These are phyloP conservation scores for Drosophila melanosoma DNA, from an alignment of 2,888 invertebrate species.

Conservation along the genomic window DNA sequence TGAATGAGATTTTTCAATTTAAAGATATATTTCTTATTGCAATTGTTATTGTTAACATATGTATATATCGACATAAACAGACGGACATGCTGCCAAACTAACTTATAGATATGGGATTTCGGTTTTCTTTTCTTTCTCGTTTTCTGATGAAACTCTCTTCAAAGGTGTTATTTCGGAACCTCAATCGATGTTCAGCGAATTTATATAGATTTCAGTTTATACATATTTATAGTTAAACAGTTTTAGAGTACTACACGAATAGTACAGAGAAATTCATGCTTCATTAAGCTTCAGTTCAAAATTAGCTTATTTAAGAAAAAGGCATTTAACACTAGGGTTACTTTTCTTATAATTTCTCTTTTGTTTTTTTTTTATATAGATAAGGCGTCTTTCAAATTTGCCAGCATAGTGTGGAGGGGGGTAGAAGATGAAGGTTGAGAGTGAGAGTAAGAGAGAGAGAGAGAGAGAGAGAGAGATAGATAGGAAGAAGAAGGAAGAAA, in stretches of 20 bases:
- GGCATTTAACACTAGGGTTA: conserved; percentile 36
- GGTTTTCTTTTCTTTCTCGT: not conserved
- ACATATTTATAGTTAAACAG: conserved; percentile 30
- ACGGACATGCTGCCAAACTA: not conserved
- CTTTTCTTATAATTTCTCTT: conserved; percentile 2
- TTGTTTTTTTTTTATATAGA: conserved; percentile 25
- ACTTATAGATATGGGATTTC: not conserved
- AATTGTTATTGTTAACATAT: not conserved
- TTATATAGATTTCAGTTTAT: conserved; percentile 22
- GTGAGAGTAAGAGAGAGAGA: not conserved
- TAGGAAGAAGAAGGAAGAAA: not conserved
- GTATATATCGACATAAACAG: not conserved
- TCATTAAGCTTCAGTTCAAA: conserved; percentile 36
- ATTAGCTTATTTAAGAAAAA: conserved; percentile 50
- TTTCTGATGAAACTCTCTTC: conserved; percentile 13
- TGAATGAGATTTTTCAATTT: not conserved
- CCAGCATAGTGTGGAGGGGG: conserved; percentile 21
- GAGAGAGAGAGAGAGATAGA: not conserved
- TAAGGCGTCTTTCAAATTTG: conserved; percentile 60
- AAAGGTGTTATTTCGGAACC: conserved; percentile 8
- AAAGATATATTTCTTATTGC: not conserved
- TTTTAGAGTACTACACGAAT: conserved; percentile 37
- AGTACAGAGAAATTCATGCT: conserved; percentile 35
- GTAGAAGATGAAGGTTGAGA: not conserved
- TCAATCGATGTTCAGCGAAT: conserved; percentile 27